Conservation (phyloP, 2,797 vertebrate species). For the Malurus splendens region DNA sequence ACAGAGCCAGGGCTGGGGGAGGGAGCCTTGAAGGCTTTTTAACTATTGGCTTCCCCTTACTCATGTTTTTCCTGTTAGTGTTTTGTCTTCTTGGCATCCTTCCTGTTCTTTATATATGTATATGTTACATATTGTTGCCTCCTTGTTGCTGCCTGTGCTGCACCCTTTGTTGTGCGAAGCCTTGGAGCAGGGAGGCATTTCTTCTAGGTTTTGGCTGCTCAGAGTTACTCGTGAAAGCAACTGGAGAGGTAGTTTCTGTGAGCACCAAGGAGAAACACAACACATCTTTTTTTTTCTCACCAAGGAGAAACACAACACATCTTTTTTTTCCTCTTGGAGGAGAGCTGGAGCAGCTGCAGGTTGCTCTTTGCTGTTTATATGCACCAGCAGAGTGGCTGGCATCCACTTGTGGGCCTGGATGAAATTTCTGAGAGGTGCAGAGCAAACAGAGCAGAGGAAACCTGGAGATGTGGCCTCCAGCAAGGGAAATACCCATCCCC, state of each 20-base stretch:
- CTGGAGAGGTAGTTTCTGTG: neutral
- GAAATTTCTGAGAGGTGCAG: neutral
- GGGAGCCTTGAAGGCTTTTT: slow-evolving; percentile 24
- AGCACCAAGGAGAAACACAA: neutral
- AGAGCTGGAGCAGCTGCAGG: neutral
- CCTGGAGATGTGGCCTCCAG: neutral
- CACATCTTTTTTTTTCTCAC: neutral
- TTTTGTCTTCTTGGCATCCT: slow-evolving; percentile 64
- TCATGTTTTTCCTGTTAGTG: slow-evolving; percentile 60
- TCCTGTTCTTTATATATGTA: slow-evolving; percentile 34
- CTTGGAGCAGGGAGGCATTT: neutral
- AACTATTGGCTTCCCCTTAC: slow-evolving; percentile 29
- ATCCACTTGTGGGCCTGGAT: neutral
- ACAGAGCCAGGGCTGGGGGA: slow-evolving; percentile 35
- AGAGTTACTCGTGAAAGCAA: neutral
- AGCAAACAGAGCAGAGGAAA: neutral
- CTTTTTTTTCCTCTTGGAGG: neutral
- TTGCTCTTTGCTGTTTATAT: neutral
- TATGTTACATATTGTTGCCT: slow-evolving; percentile 20
- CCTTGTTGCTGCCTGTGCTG: neutral
- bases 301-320: neutral
- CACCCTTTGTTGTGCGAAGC: neutral
- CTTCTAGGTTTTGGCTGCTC: neutral
- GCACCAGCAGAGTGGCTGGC: neutral
- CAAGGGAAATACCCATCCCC: neutral